Conservation (phyloP, 2,888 invertebrate species). For the Pasiphila rectangulata region DNA sequence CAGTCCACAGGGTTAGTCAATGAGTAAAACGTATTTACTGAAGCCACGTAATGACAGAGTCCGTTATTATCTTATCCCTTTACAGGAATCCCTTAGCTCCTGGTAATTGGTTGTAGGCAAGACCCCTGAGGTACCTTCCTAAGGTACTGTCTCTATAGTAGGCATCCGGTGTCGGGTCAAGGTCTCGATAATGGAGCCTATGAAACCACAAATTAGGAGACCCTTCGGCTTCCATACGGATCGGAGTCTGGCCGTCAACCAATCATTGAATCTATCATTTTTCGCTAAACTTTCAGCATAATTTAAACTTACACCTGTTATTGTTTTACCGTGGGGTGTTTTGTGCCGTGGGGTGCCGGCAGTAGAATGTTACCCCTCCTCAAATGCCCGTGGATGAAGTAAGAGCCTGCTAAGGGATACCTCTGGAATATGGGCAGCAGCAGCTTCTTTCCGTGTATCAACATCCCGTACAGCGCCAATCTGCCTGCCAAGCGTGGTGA, state of each 20-base stretch:
- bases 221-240: constrained; percentile 1
- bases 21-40: not conserved
- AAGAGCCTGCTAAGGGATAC: too few relatives aligned
- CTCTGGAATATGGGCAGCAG: too few relatives aligned
- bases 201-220: constrained; percentile 30
- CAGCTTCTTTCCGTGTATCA: too few relatives aligned
- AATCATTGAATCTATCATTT: not conserved
- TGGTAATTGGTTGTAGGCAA: constrained; percentile 15
- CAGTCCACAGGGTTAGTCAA: too few relatives aligned
- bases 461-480: too few relatives aligned
- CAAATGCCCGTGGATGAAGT: too few relatives aligned
- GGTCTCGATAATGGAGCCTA: constrained; percentile 24
- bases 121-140: not conserved
- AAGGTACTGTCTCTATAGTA: not conserved
- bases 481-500: too few relatives aligned
- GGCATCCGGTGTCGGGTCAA: not conserved
- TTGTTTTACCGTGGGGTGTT: too few relatives aligned
- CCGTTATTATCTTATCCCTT: not conserved
- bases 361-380: too few relatives aligned
- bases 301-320: too few relatives aligned
- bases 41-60: not conserved
- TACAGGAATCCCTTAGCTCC: constrained; percentile 2
- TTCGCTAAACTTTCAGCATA: too few relatives aligned
- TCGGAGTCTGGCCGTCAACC: not conserved
- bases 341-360: too few relatives aligned